Percentiles rank a stretch among this genome's conserved stretches.
Evolutionary conservation across 2,888 invertebrate genomes (phyloP).

Genomic region (Dicyrtomina minuta): DNA sequence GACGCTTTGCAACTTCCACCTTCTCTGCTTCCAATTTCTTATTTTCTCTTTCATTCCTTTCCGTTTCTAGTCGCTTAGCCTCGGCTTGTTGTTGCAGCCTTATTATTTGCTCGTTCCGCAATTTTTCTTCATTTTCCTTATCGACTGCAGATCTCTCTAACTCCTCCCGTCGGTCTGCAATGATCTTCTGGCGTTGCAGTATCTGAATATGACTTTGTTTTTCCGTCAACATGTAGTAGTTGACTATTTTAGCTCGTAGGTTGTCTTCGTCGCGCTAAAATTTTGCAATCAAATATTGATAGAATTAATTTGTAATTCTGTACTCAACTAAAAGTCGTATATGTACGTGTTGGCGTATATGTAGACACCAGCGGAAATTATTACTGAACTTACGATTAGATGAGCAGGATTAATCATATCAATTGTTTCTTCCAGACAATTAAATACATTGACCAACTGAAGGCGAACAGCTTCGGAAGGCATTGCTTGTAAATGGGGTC

Average conservation of each 20-base stretch:
- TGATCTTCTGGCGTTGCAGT: constrained; percentile 89
- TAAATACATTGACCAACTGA: constrained; percentile 85
- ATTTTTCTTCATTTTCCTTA: constrained; percentile 72
- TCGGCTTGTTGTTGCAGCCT: constrained; percentile 78
- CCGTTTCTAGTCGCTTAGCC: constrained; percentile 80
- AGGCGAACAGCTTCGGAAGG: constrained; percentile 91
- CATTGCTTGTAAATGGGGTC: constrained; percentile 88
- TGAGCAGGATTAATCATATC: constrained; percentile 78
- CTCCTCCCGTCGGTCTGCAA: constrained; percentile 94
- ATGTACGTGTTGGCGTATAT: no score
- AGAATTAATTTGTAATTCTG: no score
- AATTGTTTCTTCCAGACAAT: constrained; percentile 77
- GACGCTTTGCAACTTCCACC: constrained; percentile 82
- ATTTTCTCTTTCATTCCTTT: constrained; percentile 84
- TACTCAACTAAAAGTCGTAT: no score
- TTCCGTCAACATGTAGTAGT: constrained; percentile 81
- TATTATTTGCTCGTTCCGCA: constrained; percentile 62
- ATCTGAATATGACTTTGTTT: constrained; percentile 84
- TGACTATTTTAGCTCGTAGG: constrained; percentile 65
- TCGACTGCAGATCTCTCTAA: constrained; percentile 70
- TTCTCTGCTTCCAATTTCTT: constrained; percentile 83
- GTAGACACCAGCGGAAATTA: no score
- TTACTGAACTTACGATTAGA: constrained; percentile 61
- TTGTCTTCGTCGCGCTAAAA: constrained; percentile 70
- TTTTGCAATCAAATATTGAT: constrained; percentile 39